Percentiles rank a stretch among this genome's conserved stretches.
These are phyloP conservation scores for Drosophila kambysellisi DNA, from an alignment of 2,888 invertebrate species.

Conservation along the genomic window DNA sequence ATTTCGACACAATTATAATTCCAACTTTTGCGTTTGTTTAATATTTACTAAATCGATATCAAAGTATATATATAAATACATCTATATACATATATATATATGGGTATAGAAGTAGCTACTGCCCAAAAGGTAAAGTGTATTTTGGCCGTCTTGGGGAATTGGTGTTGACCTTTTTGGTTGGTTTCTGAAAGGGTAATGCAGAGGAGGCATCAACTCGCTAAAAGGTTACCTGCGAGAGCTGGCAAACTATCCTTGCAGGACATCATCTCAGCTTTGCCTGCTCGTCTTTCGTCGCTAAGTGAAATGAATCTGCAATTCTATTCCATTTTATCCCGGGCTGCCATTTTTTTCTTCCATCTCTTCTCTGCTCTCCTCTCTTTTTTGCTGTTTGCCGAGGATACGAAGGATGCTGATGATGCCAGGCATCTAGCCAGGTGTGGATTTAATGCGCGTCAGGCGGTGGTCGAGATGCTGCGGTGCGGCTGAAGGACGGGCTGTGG, in stretches of 20 bases:
- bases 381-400: constrained; percentile 31
- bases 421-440: constrained; percentile 66
- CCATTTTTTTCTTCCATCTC: constrained; percentile 1
- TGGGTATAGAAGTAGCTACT: background rate
- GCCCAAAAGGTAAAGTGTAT: background rate
- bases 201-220: constrained; percentile 48
- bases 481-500: background rate
- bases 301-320: constrained; percentile 82
- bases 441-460: constrained; percentile 64
- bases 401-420: constrained; percentile 60
- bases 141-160: constrained; percentile 6
- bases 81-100: background rate
- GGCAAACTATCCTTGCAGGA: constrained; percentile 37
- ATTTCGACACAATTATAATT: background rate
- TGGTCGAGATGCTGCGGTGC: constrained; percentile 3
- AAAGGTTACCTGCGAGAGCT: constrained; percentile 52
- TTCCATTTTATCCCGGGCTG: constrained; percentile 59
- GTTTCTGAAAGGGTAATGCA: constrained; percentile 8
- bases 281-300: constrained; percentile 57
- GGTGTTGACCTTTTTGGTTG: constrained; percentile 25
- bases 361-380: background rate
- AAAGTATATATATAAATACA: background rate
- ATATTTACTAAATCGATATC: background rate
- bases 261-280: constrained; percentile 29
- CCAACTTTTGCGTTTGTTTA: background rate